Base-by-base conservation (phyloP, 2,888 invertebrate genomes). In the Drosophila paranaensis region DNA sequence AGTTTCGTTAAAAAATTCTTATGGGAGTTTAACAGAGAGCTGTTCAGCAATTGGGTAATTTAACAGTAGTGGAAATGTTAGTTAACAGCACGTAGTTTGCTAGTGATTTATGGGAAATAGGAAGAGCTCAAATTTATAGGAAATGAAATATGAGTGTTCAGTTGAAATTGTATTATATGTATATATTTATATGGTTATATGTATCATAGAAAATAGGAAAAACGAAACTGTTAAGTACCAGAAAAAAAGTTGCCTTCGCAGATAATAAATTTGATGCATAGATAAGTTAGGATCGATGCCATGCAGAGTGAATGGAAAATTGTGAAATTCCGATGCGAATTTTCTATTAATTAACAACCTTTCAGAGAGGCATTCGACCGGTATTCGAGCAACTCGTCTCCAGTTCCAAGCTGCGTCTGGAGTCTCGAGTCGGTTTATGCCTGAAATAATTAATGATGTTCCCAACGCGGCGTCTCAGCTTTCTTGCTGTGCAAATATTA, bases 401-500 rank as follows among this genome's bases (percentile, higher is more conserved):
- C 67, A 71, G 43, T 20, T 20, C 20, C 6, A 16, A 20, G 20
- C 16, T 16, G 16, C 9, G 20, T 11, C 53, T 61, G 27, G 20
- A 20, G 14, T 25, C 14, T 71, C 60, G 60, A 58, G 53, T 51
- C 33, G 57, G 50, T 56, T 80, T 87, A 74, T 66, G 76, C 62
- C 82, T 61, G 62, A 67, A 74, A 81, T 90, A 88, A 89, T 90
- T 89, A 89, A 89, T 89, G 89, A 88, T 82, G 82, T 75, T 74
- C 72, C 69, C 71, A 65, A 61, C 66, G 68, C 70, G 66, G 69
- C 62, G 51, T 63, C 71, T 71, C 77, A 77, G 74, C 83, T 79
- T 82, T 75, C 72, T 71, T 51, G 88, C 74, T 83, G 83, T 82
- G 90, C 86, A 90, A 89, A 90, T 89, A 90, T 89, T 89, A 80